A percentile compares a stretch with the other conserved stretches of the same genome.
Evolutionary conservation across 2,888 invertebrate species (phyloP).

Genomic region (Drosophila planitibia): DNA sequence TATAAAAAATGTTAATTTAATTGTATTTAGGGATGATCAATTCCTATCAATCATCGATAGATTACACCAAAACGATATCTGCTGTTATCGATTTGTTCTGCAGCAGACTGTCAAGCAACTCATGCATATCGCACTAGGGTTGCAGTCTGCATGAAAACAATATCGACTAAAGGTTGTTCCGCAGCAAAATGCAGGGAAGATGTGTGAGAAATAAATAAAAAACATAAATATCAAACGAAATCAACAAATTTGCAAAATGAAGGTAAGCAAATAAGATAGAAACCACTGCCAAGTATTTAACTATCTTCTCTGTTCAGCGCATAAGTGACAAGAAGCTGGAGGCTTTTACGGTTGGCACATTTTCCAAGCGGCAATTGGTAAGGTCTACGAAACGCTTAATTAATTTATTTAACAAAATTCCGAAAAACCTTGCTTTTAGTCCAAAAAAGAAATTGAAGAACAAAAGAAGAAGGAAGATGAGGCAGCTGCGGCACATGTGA

Average conservation of each 20-base stretch:
- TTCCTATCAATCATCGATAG: slow-evolving; percentile 38
- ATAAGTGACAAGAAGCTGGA: slow-evolving; percentile 91
- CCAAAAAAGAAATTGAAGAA: slow-evolving; percentile 94
- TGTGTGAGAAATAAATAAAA: slow-evolving; percentile 10
- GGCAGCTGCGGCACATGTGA: slow-evolving; percentile 95
- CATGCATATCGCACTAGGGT: not conserved
- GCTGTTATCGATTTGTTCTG: not conserved
- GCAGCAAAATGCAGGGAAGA: slow-evolving; percentile 11
- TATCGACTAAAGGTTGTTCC: slow-evolving; percentile 2
- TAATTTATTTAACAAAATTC: not conserved
- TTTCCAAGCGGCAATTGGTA: slow-evolving; percentile 88
- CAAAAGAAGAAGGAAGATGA: slow-evolving; percentile 95
- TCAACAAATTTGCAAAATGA: slow-evolving; percentile 31
- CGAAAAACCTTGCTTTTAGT: slow-evolving; percentile 70
- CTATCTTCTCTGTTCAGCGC: slow-evolving; percentile 83
- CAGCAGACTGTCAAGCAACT: not conserved
- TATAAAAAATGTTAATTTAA: slow-evolving; percentile 40
- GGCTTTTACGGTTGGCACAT: slow-evolving; percentile 91
- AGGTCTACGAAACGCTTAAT: slow-evolving; percentile 2
- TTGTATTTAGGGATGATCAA: slow-evolving; percentile 34
- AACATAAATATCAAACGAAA: not conserved
- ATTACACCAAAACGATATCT: not conserved
- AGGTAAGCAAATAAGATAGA: slow-evolving; percentile 44
- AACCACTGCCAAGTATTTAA: not conserved
- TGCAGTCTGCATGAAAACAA: not conserved